Percentiles rank a stretch among this genome's conserved stretches.
Conservation (phyloP, 2,888 invertebrate genomes). For the Chymomyza amoena region DNA sequence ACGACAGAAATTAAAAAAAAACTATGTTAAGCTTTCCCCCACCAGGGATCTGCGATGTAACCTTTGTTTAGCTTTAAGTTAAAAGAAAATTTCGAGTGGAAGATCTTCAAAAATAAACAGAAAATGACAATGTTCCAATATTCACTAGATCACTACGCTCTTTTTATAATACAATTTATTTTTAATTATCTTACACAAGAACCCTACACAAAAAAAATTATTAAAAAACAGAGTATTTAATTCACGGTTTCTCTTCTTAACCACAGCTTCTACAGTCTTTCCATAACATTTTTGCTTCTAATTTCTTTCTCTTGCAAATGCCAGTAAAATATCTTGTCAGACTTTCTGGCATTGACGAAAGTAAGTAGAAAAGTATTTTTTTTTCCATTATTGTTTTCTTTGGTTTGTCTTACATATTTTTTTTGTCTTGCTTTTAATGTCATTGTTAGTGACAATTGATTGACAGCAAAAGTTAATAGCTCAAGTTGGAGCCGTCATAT, state of each 20-base stretch:
- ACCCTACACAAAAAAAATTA: too few relatives aligned
- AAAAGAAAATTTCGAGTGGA: too few relatives aligned
- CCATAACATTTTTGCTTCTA: neutral
- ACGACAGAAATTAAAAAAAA: too few relatives aligned
- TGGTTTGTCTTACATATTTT: conserved; percentile 5
- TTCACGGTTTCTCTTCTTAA: conserved; percentile 8
- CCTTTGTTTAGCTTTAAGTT: too few relatives aligned
- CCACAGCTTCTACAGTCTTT: neutral
- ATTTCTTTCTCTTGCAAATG: conserved; percentile 21
- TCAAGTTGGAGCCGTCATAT: conserved; percentile 35
- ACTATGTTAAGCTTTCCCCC: too few relatives aligned
- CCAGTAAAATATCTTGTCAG: conserved; percentile 54
- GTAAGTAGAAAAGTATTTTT: conserved; percentile 15
- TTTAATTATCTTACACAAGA: too few relatives aligned
- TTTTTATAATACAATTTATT: too few relatives aligned
- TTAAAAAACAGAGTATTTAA: conserved; percentile 1
- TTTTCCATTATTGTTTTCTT: conserved; percentile 17
- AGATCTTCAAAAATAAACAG: too few relatives aligned
- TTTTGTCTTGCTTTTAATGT: conserved; percentile 21
- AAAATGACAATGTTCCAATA: too few relatives aligned
- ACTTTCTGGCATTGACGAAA: conserved; percentile 32
- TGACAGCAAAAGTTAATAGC: conserved; percentile 68
- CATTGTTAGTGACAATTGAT: conserved; percentile 63
- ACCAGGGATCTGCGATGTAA: too few relatives aligned
- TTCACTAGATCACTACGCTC: too few relatives aligned